A percentile compares a stretch with the other conserved stretches of the same genome.
phyloP scores from a whole-genome alignment of 2,113 vertebrate species.

The Prolemur simus region DNA sequence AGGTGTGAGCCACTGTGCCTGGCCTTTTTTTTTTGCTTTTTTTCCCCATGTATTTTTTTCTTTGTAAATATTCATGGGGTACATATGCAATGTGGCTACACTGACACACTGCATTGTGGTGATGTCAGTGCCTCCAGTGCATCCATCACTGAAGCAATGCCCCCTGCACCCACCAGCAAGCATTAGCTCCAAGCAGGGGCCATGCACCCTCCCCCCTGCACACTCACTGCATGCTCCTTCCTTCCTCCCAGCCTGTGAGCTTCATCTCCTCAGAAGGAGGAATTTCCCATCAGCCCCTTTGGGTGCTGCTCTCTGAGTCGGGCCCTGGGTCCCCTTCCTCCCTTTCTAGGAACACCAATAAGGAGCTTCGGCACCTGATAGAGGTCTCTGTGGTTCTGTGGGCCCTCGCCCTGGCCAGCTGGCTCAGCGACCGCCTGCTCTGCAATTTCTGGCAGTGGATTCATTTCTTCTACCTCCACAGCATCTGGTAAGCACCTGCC shows the following conservation, averaged over 20 bases:
- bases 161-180: not conserved
- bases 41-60: too few relatives aligned
- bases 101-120: too few relatives aligned
- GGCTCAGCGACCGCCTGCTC: conserved; percentile 92
- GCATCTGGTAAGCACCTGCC: conserved; percentile 90
- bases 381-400: conserved; percentile 86
- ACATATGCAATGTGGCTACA: too few relatives aligned
- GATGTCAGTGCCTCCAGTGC: too few relatives aligned
- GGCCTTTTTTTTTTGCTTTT: not conserved
- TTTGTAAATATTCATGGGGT: too few relatives aligned
- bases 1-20: not conserved
- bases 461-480: conserved; percentile 94
- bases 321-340: not conserved
- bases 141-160: too few relatives aligned
- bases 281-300: not conserved
- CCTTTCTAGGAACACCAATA: conserved; percentile 86
- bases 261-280: not conserved
- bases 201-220: rapidly evolving
- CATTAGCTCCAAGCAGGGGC: not conserved
- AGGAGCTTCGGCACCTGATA: conserved; percentile 83
- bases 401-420: conserved; percentile 91
- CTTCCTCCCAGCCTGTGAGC: not conserved
- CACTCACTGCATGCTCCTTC: too few relatives aligned
- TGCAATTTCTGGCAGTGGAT: conserved; percentile 93
- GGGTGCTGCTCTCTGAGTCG: not conserved